Evolutionary conservation across 1,140 invertebrate genomes (phyloP), one percentile per base, ranked within the genome.

Genomic region (Yoshiicerus persimilis): DNA sequence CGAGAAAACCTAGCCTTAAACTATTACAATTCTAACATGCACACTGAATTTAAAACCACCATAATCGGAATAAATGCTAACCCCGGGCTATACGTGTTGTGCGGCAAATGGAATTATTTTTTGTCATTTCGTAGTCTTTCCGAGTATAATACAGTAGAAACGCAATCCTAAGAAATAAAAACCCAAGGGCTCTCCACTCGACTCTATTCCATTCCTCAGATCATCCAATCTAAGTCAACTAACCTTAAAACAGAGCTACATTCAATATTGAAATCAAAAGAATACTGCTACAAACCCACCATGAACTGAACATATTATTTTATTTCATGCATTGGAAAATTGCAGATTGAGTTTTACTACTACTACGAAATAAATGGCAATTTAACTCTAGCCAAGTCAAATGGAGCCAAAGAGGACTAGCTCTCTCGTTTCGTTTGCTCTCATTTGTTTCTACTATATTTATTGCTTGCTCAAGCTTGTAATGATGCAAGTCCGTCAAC

Each of bases 51-150:
- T 70, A 27, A 70, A 70, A 70, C 47, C 25, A 36, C 75, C 75
- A 80, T 80, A 80, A 80, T n/a, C 75, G 75, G 75, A n/a, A 80
- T 38, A 36, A 80, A 80, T 80, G 36, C 20, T 80, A 34, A 80
- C 75, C 75, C 75, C 27, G 34, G 75, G 75, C 75, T 23, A 80
- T 80, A 80, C 75, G 75, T 80, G 75, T 80, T 80, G 75, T 80
- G 75, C 75, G 75, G 75, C 75, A 80, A 80, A 80, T 80, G 75
- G 20, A 77, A 77, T 77, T 32, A 77, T 80, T 80, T 80, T 80
- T 38, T 80, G 75, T 80, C 75, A 80, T 80, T 80, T 80, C 75
- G 13, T 30, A 70, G 27, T 0, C 64, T 27, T 70, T 80, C 32
- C 32, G 30, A 34, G 16, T 38, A 13, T 30, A 4, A n/a, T 27